Conservation (phyloP, 2,113 vertebrate genomes). For the Anoplopoma fimbria region DNA sequence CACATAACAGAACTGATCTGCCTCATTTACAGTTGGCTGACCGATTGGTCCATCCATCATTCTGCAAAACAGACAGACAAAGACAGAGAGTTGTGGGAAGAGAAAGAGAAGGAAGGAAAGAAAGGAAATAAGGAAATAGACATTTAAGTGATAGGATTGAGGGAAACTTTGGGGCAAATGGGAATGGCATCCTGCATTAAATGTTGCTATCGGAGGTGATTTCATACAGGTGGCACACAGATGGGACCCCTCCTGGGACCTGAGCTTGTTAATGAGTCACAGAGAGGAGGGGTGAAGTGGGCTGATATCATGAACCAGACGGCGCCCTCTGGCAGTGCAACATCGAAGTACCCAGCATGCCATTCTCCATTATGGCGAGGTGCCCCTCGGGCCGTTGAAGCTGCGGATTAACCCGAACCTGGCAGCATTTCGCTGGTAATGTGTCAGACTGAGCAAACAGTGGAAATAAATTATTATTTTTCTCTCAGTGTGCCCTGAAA, state of each 20-base stretch:
- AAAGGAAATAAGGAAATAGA: conserved; percentile 16
- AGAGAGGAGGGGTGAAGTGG: conserved; percentile 34
- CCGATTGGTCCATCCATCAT: conserved; percentile 58
- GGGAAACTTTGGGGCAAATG: conserved; percentile 27
- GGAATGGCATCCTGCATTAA: conserved; percentile 37
- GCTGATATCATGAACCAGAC: conserved; percentile 70
- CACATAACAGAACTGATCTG: conserved; percentile 33
- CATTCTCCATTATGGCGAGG: conserved; percentile 40
- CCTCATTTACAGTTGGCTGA: conserved; percentile 47
- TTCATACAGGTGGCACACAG: conserved; percentile 74
- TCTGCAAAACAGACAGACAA: conserved; percentile 10
- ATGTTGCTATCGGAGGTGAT: conserved; percentile 42
- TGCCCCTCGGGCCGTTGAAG: conserved; percentile 48
- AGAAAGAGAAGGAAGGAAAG: neutral
- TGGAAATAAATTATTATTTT: conserved; percentile 38
- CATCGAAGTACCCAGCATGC: conserved; percentile 62
- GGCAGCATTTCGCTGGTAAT: conserved; percentile 45
- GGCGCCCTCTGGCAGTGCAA: conserved; percentile 52
- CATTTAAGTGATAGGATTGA: neutral
- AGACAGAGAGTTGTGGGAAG: neutral
- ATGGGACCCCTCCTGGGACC: conserved; percentile 64
- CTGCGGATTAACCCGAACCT: conserved; percentile 57
- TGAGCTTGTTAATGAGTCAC: conserved; percentile 70
- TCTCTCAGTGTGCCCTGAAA: conserved; percentile 24
- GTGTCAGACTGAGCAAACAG: conserved; percentile 47